Evolutionary conservation across 2,888 invertebrate species (phyloP).

Genomic region (Phymatocera aterrima): DNA sequence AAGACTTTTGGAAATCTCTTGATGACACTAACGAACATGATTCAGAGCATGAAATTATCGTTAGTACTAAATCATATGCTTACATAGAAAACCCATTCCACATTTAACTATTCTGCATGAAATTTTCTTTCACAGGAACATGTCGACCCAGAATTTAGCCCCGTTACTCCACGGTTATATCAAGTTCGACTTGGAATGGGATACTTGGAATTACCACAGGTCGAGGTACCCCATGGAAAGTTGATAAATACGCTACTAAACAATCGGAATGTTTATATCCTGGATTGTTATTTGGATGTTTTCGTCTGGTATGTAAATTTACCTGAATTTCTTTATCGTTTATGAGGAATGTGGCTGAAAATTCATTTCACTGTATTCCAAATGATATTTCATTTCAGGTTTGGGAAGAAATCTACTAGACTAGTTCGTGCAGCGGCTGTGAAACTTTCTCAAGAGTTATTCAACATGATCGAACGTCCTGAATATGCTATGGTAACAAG

Average conservation of each 20-base stretch:
- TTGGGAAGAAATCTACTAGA: conserved; percentile 97
- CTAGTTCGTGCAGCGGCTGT: conserved; percentile 96
- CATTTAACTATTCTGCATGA: neutral
- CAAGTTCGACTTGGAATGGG: conserved; percentile 99
- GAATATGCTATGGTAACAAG: conserved; percentile 91
- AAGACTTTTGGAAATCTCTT: conserved; percentile 89
- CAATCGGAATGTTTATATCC: conserved; percentile 95
- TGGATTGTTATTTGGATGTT: conserved; percentile 95
- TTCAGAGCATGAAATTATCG: neutral
- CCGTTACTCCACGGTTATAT: conserved; percentile 87
- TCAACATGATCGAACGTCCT: conserved; percentile 94
- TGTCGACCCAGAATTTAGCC: conserved; percentile 81
- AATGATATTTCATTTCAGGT: conserved; percentile 80
- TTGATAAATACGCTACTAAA: conserved; percentile 87
- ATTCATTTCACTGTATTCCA: neutral
- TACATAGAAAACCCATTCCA: conserved; percentile 62
- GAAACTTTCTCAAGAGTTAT: conserved; percentile 97
- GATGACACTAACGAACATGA: conserved; percentile 76
- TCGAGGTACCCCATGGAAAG: conserved; percentile 85
- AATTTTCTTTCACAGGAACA: conserved; percentile 79
- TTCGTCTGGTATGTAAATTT: conserved; percentile 89
- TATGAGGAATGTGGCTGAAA: neutral
- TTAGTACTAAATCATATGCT: neutral
- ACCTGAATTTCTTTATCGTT: neutral
- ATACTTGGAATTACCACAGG: conserved; percentile 97